Conservation (phyloP, 2,113 vertebrate species). For the Hipposideros armiger region DNA sequence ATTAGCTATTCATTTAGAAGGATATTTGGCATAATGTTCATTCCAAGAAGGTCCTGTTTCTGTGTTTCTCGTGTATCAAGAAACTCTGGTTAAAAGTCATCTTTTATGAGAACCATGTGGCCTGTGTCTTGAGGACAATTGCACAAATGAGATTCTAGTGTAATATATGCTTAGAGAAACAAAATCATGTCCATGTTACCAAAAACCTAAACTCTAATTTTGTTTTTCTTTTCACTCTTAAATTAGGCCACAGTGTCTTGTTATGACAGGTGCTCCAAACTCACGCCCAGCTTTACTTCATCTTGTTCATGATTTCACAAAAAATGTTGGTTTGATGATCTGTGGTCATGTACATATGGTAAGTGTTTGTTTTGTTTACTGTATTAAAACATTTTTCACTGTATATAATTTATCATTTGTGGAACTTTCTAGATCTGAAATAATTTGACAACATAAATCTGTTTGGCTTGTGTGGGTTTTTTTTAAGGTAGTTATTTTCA, state of each 20-base stretch:
- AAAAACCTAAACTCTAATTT: conserved; percentile 40
- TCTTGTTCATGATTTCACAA: conserved; percentile 97
- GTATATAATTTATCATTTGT: background rate
- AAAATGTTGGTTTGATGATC: conserved; percentile 98
- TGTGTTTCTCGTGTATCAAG: background rate
- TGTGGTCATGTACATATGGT: conserved; percentile 97
- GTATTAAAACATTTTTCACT: background rate
- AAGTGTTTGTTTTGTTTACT: conserved; percentile 81
- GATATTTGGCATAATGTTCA: conserved; percentile 12
- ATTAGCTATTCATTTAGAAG: conserved; percentile 16
- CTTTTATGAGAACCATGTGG: background rate
- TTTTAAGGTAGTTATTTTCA: conserved; percentile 40
- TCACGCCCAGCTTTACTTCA: conserved; percentile 96
- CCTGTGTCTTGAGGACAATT: background rate
- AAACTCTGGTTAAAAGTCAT: background rate
- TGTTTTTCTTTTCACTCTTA: conserved; percentile 12
- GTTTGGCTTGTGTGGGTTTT: background rate
- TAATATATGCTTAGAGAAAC: background rate
- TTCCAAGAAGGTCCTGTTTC: background rate
- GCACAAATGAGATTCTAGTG: background rate
- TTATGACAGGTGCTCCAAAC: conserved; percentile 97
- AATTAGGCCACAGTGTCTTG: conserved; percentile 97
- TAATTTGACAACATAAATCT: background rate
- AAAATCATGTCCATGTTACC: conserved; percentile 35
- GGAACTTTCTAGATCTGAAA: conserved; percentile 23